Evolutionary conservation across 2,888 invertebrate genomes (phyloP).

Genomic region (Acanthosepion pharaonis): DNA sequence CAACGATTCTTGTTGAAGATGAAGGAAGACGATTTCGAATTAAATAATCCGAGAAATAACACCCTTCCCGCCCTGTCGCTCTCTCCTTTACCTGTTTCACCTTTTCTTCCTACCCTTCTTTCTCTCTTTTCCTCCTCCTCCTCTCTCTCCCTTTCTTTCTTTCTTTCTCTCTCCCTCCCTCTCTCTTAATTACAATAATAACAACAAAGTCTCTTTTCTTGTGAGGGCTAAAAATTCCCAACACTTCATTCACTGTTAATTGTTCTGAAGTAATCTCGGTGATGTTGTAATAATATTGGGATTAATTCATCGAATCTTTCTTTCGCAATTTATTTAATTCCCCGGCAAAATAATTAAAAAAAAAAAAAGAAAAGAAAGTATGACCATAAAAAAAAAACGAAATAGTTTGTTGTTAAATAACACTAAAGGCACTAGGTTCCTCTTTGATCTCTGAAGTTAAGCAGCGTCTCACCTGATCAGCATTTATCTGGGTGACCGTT

Average conservation of each 20-base stretch:
- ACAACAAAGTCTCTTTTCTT: neutral
- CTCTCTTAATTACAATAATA: neutral
- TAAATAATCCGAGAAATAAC: neutral
- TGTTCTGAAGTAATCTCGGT: no score
- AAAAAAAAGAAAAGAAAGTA: no score
- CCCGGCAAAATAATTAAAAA: neutral
- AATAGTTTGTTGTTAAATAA: neutral
- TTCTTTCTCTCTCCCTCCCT: conserved; percentile 24
- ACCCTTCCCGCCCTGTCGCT: neutral
- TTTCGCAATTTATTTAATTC: no score
- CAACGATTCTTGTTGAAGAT: no score
- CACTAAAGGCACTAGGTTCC: neutral
- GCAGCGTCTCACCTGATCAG: neutral
- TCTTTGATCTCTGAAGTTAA: neutral
- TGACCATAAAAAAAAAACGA: neutral
- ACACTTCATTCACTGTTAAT: no score
- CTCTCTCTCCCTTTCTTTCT: neutral
- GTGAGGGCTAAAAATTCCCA: neutral
- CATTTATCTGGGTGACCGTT: neutral
- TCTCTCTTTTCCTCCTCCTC: neutral
- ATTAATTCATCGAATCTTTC: neutral
- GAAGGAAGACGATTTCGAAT: neutral
- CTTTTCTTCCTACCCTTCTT: neutral
- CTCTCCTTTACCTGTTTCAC: neutral
- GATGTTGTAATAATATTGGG: neutral